Evolutionary conservation across 1,140 invertebrate genomes (phyloP), one percentile per base, ranked within the genome.

Genomic region (Scaptomyza pallida): DNA sequence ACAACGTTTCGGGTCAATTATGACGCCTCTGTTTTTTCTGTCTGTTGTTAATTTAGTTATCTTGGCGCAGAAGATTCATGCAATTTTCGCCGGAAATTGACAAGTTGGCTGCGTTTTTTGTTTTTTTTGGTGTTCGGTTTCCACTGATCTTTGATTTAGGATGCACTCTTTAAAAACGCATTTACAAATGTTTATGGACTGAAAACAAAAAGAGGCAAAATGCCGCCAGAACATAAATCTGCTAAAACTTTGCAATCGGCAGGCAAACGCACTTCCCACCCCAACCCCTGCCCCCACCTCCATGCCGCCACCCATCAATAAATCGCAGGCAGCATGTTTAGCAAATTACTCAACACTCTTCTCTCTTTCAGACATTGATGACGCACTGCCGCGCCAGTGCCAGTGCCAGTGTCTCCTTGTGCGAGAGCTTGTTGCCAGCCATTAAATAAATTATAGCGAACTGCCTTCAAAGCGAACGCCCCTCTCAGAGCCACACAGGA

Each of bases 401-500:
- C 5, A 8, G 17, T 19, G 15, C n/a, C 19, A 5, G 1, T n/a
- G 33, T 37, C 33, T 37, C 4, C 33, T 37, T 37, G 16, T 13
- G n/a, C 10, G 61, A 16, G 50, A 43, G 44, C 52, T 54, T 30
- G 41, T 68, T 61, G 65, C 64, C 45, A 45, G 54, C 56, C 76
- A 77, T 85, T 86, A 81, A 85, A 85, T 86, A 86, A 88, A 77
- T 86, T 86, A 86, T 78, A 81, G 64, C 79, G 80, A 83, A 82
- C 71, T 72, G 71, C 55, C 41, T 30, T 30, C 37, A 21, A 4
- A 47, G 41, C 59, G 52, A 59, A 64, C 51, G 30, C 33, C 33
- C 12, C n/a, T 3, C 33, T 12, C 9, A 35, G n/a, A n/a, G n/a
- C n/a, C n/a, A 35, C 33, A 55, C 30, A 62, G n/a, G 16, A 15